Base-by-base conservation (phyloP, 2,797 vertebrate species). In the Microhierax caerulescens region DNA sequence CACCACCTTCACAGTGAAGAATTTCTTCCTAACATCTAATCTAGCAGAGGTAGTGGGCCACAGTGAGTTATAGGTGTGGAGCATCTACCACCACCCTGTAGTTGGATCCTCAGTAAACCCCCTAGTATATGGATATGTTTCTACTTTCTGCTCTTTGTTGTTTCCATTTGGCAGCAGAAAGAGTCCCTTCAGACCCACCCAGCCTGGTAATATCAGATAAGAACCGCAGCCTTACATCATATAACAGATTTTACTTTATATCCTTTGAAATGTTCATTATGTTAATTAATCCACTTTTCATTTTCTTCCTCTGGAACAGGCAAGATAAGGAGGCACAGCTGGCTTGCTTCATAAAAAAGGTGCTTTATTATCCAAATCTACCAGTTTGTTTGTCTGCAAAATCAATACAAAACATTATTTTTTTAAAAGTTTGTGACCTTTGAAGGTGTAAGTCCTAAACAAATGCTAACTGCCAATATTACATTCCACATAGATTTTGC, bases 281-380 rank as follows among this genome's bases (percentile, higher is more conserved):
- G 21, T 53, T 83, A 89, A 50, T 61, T 96, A 97, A 95, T 91
- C 53, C 50, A 90, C 63, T 92, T 90, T 70, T 30, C 11, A 57
- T 81, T 90, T 95, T 84, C 50, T 96, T 85, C 41, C 65, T 65
- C 75, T 94, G 76, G 43, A 97, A 87, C 36, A 81, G 30, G 67
- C 32, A 87, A 95, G 86, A 93, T 95, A 93, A 95, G 77, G 60
- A 75, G 4, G 1, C 24, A 57, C 37, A 91, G 37, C 63, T 85
- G 81, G 37, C 45, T 80, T 91, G 39, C 37, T 57, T 82, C 0
- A 1, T 41, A 87, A 72, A 89, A 78, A 78, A 90, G 8, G 30
- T 77, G 23, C 15, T 87, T 86, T 80, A 72, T 89, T 82, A 75
- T 76, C 56, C 75, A 90, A 70, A 88, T 77, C 27, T 3, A 7